Percentiles rank a stretch among this genome's conserved stretches.
These are phyloP conservation scores for Dendrolimus houi DNA, from an alignment of 2,888 invertebrate genomes.

Conservation along the genomic window DNA sequence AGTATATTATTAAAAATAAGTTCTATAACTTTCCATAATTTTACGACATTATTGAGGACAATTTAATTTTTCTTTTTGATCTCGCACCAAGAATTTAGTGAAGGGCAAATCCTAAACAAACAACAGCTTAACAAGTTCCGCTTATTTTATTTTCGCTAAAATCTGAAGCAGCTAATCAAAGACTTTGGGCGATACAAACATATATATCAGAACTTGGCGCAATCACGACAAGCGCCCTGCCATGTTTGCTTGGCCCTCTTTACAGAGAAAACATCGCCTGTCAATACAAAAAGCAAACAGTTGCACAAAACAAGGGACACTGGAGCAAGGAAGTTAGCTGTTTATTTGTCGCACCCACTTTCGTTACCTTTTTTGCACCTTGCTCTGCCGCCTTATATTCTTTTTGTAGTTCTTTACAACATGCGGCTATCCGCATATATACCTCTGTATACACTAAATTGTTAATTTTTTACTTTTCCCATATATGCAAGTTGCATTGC, in stretches of 20 bases:
- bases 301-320: slow-evolving; percentile 30
- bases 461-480: no score
- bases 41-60: background rate
- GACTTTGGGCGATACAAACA: slow-evolving; percentile 49
- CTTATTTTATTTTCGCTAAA: slow-evolving; percentile 18
- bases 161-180: slow-evolving; percentile 51
- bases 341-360: slow-evolving; percentile 36
- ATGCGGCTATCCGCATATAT: no score
- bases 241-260: slow-evolving; percentile 53
- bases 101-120: background rate
- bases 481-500: no score
- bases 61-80: background rate
- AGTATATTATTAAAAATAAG: no score
- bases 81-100: slow-evolving; percentile 2
- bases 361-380: slow-evolving; percentile 27
- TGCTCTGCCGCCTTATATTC: slow-evolving; percentile 18
- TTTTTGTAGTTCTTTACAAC: no score
- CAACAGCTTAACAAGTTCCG: slow-evolving; percentile 3
- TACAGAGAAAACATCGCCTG: slow-evolving; percentile 58
- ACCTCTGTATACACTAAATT: no score
- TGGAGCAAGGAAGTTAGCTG: slow-evolving; percentile 26
- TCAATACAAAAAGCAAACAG: slow-evolving; percentile 59
- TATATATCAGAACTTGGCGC: slow-evolving; percentile 41
- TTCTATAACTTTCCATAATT: no score
- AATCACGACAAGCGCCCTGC: slow-evolving; percentile 47